Evolutionary conservation across 2,113 vertebrate species (phyloP).

Genomic region (Scomber scombrus): DNA sequence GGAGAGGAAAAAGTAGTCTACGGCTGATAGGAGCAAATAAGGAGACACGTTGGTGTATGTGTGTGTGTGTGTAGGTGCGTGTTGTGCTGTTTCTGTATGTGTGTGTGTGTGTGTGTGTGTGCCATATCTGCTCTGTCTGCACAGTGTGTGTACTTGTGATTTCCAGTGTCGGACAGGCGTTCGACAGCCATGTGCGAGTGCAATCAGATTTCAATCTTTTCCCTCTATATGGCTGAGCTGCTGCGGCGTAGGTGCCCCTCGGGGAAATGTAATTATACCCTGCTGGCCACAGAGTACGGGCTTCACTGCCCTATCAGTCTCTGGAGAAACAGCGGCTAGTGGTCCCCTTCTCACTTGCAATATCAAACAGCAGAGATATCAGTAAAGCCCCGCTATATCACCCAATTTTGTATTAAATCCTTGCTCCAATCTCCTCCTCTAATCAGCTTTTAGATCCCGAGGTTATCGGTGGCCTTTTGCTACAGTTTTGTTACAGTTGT

Average conservation of each 20-base stretch:
- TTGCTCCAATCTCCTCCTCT: constrained; percentile 35
- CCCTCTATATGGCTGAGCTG: constrained; percentile 63
- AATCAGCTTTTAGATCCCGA: constrained; percentile 56
- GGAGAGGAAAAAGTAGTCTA: constrained; percentile 21
- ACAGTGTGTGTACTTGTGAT: constrained; percentile 14
- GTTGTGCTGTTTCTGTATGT: no score
- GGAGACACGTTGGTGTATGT: neutral
- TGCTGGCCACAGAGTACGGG: constrained; percentile 68
- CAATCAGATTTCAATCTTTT: constrained; percentile 75
- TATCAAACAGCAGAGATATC: constrained; percentile 63
- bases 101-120: neutral
- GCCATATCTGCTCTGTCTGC: constrained; percentile 5
- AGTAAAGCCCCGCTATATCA: constrained; percentile 44
- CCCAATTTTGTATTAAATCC: constrained; percentile 42
- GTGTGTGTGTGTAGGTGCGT: neutral
- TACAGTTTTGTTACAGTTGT: constrained; percentile 65
- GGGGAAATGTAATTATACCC: constrained; percentile 78
- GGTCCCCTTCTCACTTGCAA: constrained; percentile 45
- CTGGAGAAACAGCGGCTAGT: constrained; percentile 55
- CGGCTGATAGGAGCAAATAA: constrained; percentile 46
- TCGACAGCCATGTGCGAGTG: constrained; percentile 39
- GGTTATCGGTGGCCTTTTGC: constrained; percentile 66
- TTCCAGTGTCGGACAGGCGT: constrained; percentile 35
- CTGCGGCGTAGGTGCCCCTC: constrained; percentile 56
- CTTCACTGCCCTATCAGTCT: constrained; percentile 73